Evolutionary conservation across 2,888 invertebrate species (phyloP).

Genomic region (Rhyacophila evoluta): DNA sequence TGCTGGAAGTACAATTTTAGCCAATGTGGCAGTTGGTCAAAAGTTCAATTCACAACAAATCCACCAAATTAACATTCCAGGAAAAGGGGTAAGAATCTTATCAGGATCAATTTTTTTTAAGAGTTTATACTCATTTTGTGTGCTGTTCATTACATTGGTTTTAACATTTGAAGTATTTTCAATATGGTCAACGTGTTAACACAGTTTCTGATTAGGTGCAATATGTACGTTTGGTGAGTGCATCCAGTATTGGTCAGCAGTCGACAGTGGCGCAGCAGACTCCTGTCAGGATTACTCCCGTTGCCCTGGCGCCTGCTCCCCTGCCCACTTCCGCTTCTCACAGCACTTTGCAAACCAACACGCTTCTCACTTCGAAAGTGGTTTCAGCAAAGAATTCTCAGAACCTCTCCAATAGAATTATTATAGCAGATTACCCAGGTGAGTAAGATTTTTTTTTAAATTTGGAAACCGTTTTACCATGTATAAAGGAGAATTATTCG

Average conservation of each 20-base stretch:
- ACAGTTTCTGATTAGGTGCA: too few relatives aligned
- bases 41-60: constrained; percentile 67
- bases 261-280: background rate
- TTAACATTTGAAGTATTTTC: too few relatives aligned
- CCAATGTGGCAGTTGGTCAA: constrained; percentile 66
- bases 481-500: too few relatives aligned
- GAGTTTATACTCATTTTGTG: too few relatives aligned
- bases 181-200: too few relatives aligned
- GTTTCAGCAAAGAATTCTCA: constrained; percentile 28
- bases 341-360: background rate
- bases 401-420: constrained; percentile 59
- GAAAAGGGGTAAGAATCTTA: constrained; percentile 72
- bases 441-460: constrained; percentile 41
- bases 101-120: too few relatives aligned
- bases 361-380: background rate
- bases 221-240: constrained; percentile 78
- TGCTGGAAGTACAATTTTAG: constrained; percentile 57
- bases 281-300: background rate
- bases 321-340: constrained; percentile 20
- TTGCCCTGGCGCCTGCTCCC: constrained; percentile 3
- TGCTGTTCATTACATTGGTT: too few relatives aligned
- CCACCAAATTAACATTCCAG: constrained; percentile 80
- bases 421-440: constrained; percentile 64
- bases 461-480: too few relatives aligned
- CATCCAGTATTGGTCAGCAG: constrained; percentile 61